Evolutionary conservation across 2,888 invertebrate genomes (phyloP).

Genomic region (Petrolisthes cinctipes): DNA sequence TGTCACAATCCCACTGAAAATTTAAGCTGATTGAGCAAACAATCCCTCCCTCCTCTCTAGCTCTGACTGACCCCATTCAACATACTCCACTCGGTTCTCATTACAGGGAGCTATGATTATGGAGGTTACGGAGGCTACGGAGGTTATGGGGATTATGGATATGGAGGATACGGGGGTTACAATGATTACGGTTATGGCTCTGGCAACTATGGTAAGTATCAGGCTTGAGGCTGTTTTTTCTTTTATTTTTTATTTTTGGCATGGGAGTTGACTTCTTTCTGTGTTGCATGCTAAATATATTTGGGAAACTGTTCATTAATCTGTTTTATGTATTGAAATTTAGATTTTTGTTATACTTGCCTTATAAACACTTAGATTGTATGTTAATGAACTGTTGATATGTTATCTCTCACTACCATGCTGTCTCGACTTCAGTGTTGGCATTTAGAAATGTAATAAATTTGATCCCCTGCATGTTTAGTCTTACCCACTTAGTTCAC

Average conservation of each 20-base stretch:
- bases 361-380: not conserved
- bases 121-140: constrained; percentile 63
- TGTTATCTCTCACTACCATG: constrained; percentile 28
- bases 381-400: constrained; percentile 17
- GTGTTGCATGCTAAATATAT: constrained; percentile 3
- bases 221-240: constrained; percentile 54
- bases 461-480: constrained; percentile 52
- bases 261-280: constrained; percentile 7
- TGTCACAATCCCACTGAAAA: too few species aligned
- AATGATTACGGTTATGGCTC: constrained; percentile 64
- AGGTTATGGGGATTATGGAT: constrained; percentile 57
- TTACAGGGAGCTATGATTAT: constrained; percentile 60
- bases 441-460: constrained; percentile 26
- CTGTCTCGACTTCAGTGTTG: constrained; percentile 28
- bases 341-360: constrained; percentile 7
- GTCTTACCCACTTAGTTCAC: not conserved
- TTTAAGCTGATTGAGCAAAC: too few species aligned
- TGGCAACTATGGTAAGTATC: constrained; percentile 65
- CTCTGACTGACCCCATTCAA: not conserved
- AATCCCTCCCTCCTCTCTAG: not conserved
- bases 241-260: constrained; percentile 6
- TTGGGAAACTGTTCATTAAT: too few species aligned
- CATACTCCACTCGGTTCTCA: not conserved
- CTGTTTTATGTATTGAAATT: not conserved
- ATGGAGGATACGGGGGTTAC: constrained; percentile 63